Conservation (phyloP, 2,113 vertebrate species). For the Gallinago undulata region DNA sequence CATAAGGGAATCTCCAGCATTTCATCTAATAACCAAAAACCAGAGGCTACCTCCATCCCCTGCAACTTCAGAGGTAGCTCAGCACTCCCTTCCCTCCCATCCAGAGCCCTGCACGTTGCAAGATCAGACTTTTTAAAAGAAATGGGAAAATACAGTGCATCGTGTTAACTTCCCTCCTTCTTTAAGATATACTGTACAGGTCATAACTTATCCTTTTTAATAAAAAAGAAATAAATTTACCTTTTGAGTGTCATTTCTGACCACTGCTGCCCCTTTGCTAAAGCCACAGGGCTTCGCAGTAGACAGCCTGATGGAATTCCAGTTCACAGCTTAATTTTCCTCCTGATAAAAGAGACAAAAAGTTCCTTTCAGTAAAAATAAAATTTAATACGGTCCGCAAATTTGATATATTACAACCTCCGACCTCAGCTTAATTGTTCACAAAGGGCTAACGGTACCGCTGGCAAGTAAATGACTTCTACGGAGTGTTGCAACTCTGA, state of each 20-base stretch:
- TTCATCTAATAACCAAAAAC: background rate
- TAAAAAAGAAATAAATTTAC: slow-evolving; percentile 73
- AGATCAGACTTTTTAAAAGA: background rate
- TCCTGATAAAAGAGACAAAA: slow-evolving; percentile 73
- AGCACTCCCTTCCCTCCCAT: background rate
- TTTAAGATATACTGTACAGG: slow-evolving; percentile 59
- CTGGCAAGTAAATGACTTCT: slow-evolving; percentile 70
- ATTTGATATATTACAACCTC: slow-evolving; percentile 70
- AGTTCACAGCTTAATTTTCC: slow-evolving; percentile 73
- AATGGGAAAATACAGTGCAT: slow-evolving; percentile 31
- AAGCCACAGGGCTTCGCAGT: slow-evolving; percentile 59
- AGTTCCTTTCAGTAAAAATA: slow-evolving; percentile 75
- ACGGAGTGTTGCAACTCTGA: slow-evolving; percentile 55
- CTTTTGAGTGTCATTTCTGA: slow-evolving; percentile 54
- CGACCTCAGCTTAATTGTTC: slow-evolving; percentile 71
- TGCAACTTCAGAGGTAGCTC: background rate
- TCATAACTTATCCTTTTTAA: slow-evolving; percentile 71
- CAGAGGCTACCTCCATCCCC: background rate
- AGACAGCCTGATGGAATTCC: slow-evolving; percentile 71
- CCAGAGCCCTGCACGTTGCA: background rate
- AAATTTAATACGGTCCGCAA: slow-evolving; percentile 66
- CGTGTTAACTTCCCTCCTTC: background rate
- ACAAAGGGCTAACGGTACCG: slow-evolving; percentile 65
- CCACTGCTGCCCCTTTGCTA: slow-evolving; percentile 51
- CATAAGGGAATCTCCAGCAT: background rate